Percentiles rank a stretch among this genome's conserved stretches.
Conservation (phyloP, 2,113 vertebrate species). For the Cynoglossus semilaevis region DNA sequence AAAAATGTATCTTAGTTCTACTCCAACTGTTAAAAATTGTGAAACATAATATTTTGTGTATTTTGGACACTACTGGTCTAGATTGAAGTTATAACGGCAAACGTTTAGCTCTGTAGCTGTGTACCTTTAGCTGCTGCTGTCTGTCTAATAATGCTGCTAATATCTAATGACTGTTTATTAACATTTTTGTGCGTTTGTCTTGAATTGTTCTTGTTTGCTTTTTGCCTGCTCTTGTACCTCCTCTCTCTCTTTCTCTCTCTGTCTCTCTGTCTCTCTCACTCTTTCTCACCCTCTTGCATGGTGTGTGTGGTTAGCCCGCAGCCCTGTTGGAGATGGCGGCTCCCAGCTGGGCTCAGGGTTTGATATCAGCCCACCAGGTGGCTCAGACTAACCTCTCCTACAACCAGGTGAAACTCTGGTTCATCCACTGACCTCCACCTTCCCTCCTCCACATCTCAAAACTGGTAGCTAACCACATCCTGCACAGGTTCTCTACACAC, state of each 20-base stretch:
- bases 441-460: no score
- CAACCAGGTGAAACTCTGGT: slow-evolving; percentile 90
- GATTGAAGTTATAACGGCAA: no score
- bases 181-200: slow-evolving; percentile 39
- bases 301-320: slow-evolving; percentile 81
- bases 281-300: slow-evolving; percentile 45
- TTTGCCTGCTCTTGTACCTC: neutral
- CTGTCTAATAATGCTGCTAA: no score
- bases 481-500: neutral
- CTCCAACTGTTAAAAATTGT: no score
- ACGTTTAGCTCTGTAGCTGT: no score
- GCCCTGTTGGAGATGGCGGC: slow-evolving; percentile 97
- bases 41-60: no score
- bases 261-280: neutral
- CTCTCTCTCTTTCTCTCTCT: slow-evolving; percentile 1
- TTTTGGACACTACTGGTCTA: no score
- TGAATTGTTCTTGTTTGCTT: slow-evolving; percentile 39
- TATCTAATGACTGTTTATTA: slow-evolving; percentile 1
- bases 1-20: no score
- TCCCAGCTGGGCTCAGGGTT: slow-evolving; percentile 98
- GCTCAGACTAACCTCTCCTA: slow-evolving; percentile 98
- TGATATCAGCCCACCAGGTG: slow-evolving; percentile 96
- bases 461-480: neutral
- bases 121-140: slow-evolving; percentile 12
- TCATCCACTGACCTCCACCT: slow-evolving; percentile 22